phyloP scores from a whole-genome alignment of 2,888 invertebrate genomes.

The Drosophila gaucha region DNA sequence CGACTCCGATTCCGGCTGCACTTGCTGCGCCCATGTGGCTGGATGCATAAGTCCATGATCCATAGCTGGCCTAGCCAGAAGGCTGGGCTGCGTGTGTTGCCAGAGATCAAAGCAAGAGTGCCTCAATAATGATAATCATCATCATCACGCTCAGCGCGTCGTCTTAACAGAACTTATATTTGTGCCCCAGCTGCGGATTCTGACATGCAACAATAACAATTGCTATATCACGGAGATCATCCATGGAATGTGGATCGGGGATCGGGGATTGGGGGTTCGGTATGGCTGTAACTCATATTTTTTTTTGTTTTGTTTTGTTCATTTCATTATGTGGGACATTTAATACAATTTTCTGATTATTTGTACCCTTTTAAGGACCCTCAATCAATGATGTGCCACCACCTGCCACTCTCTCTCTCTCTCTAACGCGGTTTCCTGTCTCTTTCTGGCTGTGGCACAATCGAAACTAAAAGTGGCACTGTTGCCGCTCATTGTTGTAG shows the following conservation, averaged over 20 bases:
- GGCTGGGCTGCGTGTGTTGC: slow-evolving; percentile 19
- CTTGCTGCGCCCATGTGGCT: slow-evolving; percentile 66
- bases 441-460: slow-evolving; percentile 11
- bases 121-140: slow-evolving; percentile 79
- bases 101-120: slow-evolving; percentile 77
- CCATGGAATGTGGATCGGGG: not conserved
- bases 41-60: slow-evolving; percentile 8
- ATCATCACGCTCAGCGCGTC: slow-evolving; percentile 47
- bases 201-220: slow-evolving; percentile 55
- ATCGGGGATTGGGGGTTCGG: not conserved
- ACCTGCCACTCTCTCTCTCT: slow-evolving; percentile 23
- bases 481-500: slow-evolving; percentile 27
- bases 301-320: slow-evolving; percentile 38
- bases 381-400: slow-evolving; percentile 71
- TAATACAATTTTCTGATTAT: slow-evolving; percentile 75
- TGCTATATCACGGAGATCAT: slow-evolving; percentile 41
- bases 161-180: slow-evolving; percentile 46
- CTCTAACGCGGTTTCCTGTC: not conserved
- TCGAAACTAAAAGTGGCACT: slow-evolving; percentile 39
- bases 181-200: slow-evolving; percentile 40
- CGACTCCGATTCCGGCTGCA: slow-evolving; percentile 57
- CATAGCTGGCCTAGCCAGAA: slow-evolving; percentile 8
- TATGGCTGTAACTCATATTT: slow-evolving; percentile 11
- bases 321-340: slow-evolving; percentile 73
- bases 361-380: slow-evolving; percentile 82